phyloP scores from a whole-genome alignment of 1,140 invertebrate genomes.

The Neotoxoptera formosana region DNA sequence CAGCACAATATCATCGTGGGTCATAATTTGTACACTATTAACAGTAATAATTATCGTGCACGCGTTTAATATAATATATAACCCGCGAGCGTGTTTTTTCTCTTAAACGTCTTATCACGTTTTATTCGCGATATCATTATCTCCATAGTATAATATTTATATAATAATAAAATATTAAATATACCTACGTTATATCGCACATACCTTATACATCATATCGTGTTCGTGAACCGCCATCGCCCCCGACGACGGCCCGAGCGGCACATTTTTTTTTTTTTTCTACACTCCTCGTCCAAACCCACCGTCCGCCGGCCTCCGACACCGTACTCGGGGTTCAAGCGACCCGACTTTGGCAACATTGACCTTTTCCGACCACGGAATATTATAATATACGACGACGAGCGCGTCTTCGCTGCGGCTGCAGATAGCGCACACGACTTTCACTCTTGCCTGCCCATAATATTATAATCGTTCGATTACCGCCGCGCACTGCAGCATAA shows the following conservation, averaged over 20 bases:
- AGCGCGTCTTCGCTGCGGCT: neutral
- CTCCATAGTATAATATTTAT: neutral
- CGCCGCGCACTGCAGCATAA: neutral
- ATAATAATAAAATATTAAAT: neutral
- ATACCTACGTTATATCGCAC: neutral
- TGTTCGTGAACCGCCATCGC: neutral
- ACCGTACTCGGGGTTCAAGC: neutral
- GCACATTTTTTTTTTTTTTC: neutral
- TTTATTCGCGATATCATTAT: neutral
- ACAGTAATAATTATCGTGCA: conserved; percentile 32
- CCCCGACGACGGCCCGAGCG: neutral
- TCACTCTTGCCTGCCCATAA: neutral
- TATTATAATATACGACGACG: neutral
- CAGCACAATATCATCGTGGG: neutral
- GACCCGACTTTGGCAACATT: neutral
- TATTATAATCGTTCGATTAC: neutral
- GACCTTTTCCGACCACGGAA: conserved; percentile 12
- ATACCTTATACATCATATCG: neutral
- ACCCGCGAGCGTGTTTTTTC: neutral
- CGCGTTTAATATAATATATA: neutral
- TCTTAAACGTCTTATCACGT: conserved; percentile 1
- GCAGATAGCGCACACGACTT: neutral
- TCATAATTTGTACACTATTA: neutral
- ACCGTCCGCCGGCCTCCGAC: neutral
- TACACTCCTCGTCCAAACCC: neutral